Conservation (phyloP, 2,113 vertebrate species). For the Phylloscopus trochilus region DNA sequence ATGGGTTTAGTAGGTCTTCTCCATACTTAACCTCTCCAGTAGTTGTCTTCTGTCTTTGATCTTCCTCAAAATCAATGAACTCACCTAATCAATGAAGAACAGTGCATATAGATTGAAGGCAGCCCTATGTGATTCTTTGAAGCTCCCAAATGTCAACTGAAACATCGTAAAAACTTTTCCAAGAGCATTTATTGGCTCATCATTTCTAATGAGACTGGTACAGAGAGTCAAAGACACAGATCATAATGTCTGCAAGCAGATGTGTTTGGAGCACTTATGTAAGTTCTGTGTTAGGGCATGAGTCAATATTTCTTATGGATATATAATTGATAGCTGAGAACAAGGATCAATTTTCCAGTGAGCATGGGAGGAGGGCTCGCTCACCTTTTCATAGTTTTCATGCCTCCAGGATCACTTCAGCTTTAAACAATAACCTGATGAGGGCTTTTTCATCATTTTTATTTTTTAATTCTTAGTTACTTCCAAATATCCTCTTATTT, state of each 20-base stretch:
- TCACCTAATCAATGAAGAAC: conserved; percentile 57
- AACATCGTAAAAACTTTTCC: conserved; percentile 46
- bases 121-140: conserved; percentile 50
- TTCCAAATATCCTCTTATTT: background rate
- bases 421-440: background rate
- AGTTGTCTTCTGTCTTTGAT: conserved; percentile 45
- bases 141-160: conserved; percentile 58
- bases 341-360: background rate
- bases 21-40: conserved; percentile 15
- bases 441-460: background rate
- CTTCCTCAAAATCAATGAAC: conserved; percentile 5
- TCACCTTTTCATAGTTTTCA: background rate
- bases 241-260: conserved; percentile 28
- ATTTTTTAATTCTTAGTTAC: background rate
- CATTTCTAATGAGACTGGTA: background rate
- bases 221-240: conserved; percentile 26
- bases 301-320: conserved; percentile 33
- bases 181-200: conserved; percentile 50
- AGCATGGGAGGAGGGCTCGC: background rate
- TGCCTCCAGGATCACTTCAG: background rate
- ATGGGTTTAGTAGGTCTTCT: background rate
- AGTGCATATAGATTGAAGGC: conserved; percentile 30
- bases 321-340: conserved; percentile 13
- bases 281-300: background rate
- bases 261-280: background rate